Conservation (phyloP, 2,797 vertebrate species). For the Artibeus lituratus region DNA sequence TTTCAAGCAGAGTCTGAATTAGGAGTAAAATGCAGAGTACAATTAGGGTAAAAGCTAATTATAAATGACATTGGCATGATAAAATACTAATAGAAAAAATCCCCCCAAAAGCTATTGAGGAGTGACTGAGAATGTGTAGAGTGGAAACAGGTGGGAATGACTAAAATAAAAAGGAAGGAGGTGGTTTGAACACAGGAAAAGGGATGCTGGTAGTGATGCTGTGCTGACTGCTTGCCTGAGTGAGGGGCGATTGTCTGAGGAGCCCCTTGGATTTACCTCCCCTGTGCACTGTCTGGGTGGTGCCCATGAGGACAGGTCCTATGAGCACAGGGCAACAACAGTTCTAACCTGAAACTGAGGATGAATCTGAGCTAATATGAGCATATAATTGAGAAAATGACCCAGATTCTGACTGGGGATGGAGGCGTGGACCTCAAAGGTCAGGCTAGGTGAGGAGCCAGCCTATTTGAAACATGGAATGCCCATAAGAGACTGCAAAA, state of each 20-base stretch:
- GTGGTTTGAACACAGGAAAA: too few species aligned
- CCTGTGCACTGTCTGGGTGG: not conserved
- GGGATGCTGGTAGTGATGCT: accelerated
- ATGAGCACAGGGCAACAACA: not conserved
- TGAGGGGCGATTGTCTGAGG: too few species aligned
- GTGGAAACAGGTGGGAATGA: not conserved
- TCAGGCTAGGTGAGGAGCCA: not conserved
- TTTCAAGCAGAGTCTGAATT: not conserved
- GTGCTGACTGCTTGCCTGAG: not conserved
- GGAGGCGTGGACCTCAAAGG: not conserved
- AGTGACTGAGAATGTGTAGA: not conserved
- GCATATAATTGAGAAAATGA: not conserved
- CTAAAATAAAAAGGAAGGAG: not conserved
- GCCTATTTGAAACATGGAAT: not conserved
- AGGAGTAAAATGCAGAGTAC: not conserved
- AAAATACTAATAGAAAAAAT: not conserved
- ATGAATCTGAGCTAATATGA: not conserved
- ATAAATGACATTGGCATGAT: not conserved
- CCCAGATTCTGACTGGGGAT: not conserved
- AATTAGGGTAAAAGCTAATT: not conserved
- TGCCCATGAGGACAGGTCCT: not conserved
- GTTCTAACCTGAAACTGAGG: not conserved
- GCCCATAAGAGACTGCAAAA: accelerated
- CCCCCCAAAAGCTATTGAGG: not conserved
- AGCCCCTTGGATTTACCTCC: not conserved